Base-by-base conservation (phyloP, 2,888 invertebrate species). In the Agrotis exclamationis region DNA sequence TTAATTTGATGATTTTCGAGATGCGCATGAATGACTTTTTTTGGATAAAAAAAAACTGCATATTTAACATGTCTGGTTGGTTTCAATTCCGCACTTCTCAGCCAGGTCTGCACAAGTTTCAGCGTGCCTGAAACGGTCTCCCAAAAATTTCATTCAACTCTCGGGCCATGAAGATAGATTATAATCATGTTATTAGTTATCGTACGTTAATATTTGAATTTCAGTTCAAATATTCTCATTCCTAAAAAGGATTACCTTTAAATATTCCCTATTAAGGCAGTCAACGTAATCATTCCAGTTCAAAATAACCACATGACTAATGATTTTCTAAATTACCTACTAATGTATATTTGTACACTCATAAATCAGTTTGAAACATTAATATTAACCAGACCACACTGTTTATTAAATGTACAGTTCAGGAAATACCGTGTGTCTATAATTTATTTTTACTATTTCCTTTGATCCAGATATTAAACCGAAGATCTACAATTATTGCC, bases 381-480 rank as follows among this genome's bases (percentile, higher is more conserved):
- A 16, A 72, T 33, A 51, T 51, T 44, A 73, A 69, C 57, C 53
- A 76, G 48, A 59, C 6, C 20, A 16, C 1, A 18, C 2, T 75
- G 13, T 67, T 66, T 66, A 47, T 75, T n/a, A 65, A 16, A 45
- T 16, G 4, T 47, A 13, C 18, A 14, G 22, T 54, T 54, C 16
- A 39, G 47, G 47, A 48, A 54, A 67, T 22, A 66, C 9, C 13
- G 22, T 13, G 22, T 13, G 16, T n/a, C 9, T 48, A 22, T 63
- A 66, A 48, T 56, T 66, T 22, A 71, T 22, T 56, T 71, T 50
- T 28, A 56, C 4, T 20, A 67, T 67, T 48, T 48, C 7, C 28
- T 65, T 54, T 66, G 76, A 76, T 28, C 20, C 13, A 4, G 13
- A 45, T 45, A 20, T 75, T 74, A 33, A 74, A 45, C n/a, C 1